phyloP scores from a whole-genome alignment of 2,113 vertebrate genomes.

The Oostethus manadensis region DNA sequence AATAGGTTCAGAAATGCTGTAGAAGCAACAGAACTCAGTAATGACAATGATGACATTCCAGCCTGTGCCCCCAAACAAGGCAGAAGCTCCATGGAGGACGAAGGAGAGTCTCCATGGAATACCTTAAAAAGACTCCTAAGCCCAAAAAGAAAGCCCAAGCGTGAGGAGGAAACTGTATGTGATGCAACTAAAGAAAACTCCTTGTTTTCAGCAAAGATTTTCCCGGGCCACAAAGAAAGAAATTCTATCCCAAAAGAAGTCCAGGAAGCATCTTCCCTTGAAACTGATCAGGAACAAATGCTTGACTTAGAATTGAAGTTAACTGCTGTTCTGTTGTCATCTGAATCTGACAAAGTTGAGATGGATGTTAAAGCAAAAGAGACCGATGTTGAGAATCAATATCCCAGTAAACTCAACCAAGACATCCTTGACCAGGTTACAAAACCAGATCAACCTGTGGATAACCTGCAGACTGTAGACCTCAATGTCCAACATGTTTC shows the following conservation, averaged over 20 bases:
- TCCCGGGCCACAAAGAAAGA: constrained; percentile 81
- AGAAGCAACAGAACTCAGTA: constrained; percentile 59
- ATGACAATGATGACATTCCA: constrained; percentile 70
- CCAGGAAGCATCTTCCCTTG: constrained; percentile 58
- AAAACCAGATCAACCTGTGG: constrained; percentile 13
- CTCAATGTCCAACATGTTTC: constrained; percentile 13
- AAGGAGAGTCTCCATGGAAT: constrained; percentile 87
- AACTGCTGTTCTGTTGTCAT: constrained; percentile 85
- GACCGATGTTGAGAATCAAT: constrained; percentile 18
- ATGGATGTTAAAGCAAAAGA: constrained; percentile 34
- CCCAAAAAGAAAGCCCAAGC: constrained; percentile 79
- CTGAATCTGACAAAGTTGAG: constrained; percentile 82
- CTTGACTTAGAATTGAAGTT: constrained; percentile 84
- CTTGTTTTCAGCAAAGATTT: constrained; percentile 84
- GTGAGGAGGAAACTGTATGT: constrained; percentile 79
- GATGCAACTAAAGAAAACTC: constrained; percentile 80
- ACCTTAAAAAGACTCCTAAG: constrained; percentile 88
- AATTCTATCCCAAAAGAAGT: constrained; percentile 75
- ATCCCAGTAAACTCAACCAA: constrained; percentile 24
- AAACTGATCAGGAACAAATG: constrained; percentile 60
- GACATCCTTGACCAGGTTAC: constrained; percentile 7
- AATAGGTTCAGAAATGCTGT: constrained; percentile 37
- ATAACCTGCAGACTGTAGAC: constrained; percentile 6
- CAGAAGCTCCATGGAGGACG: constrained; percentile 77
- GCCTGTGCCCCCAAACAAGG: constrained; percentile 74